Percentiles rank a stretch among this genome's conserved stretches.
These are phyloP conservation scores for Dipodomys spectabilis DNA, from an alignment of 2,113 vertebrate genomes.

Conservation along the genomic window DNA sequence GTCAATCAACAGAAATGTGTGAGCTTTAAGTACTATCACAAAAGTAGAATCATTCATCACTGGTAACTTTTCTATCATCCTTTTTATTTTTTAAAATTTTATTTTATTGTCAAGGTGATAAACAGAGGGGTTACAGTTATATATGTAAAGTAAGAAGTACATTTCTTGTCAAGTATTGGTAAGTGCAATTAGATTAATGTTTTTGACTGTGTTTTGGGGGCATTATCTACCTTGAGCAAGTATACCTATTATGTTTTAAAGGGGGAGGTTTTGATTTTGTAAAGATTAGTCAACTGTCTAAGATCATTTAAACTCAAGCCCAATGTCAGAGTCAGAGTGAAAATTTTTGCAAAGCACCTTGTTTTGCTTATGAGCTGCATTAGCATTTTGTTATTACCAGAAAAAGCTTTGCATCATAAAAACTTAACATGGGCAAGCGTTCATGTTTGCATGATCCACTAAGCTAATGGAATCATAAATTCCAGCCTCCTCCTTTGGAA, in stretches of 20 bases:
- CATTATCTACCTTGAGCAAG: neutral
- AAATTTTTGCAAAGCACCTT: neutral
- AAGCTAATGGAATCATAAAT: neutral
- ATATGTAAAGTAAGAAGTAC: no score
- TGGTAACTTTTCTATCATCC: neutral
- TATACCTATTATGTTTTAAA: neutral
- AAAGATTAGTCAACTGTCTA: neutral
- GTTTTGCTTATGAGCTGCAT: neutral
- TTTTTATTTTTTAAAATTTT: neutral
- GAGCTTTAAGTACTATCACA: neutral
- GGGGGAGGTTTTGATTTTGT: neutral
- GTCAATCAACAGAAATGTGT: neutral
- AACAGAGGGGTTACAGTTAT: no score
- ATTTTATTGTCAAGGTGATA: no score
- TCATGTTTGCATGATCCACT: neutral
- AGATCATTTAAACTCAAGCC: neutral
- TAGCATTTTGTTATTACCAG: neutral
- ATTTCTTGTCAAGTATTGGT: neutral
- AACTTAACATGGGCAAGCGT: neutral
- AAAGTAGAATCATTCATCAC: neutral
- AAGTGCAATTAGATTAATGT: neutral
- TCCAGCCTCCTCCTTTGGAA: neutral
- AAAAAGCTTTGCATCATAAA: constrained; percentile 13
- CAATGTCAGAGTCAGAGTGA: neutral
- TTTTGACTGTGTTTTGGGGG: neutral